These are phyloP conservation scores for Helostoma temminkii DNA, from an alignment of 2,797 vertebrate genomes.

Conservation along the genomic window DNA sequence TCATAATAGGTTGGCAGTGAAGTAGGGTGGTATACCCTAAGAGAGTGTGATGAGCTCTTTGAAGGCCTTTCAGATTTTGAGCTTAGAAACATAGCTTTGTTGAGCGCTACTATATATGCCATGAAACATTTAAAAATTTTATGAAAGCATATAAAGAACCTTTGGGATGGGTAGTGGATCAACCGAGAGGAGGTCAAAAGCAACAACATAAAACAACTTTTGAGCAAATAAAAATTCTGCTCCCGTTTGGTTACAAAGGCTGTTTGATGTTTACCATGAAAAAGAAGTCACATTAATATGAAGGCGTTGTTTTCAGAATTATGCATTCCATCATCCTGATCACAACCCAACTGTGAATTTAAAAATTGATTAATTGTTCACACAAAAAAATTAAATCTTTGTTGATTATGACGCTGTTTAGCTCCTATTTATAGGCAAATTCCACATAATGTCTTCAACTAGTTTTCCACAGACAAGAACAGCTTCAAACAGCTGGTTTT, in stretches of 20 bases:
- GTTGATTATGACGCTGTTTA: no score
- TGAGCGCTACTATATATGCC: conserved; percentile 26
- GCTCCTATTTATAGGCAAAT: no score
- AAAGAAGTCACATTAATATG: conserved; percentile 56
- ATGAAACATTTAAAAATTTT: conserved; percentile 30
- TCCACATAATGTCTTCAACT: conserved; percentile 34
- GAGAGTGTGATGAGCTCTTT: conserved; percentile 53
- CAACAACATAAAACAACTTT: conserved; percentile 63
- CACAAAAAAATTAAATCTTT: conserved; percentile 1
- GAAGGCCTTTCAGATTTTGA: conserved; percentile 39
- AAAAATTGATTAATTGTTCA: conserved; percentile 22
- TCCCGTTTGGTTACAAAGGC: conserved; percentile 64
- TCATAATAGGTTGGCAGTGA: conserved; percentile 38
- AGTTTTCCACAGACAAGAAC: conserved; percentile 32
- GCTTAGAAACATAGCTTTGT: conserved; percentile 25
- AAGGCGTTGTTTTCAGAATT: conserved; percentile 57
- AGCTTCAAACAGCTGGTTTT: conserved; percentile 52
- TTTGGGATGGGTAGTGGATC: conserved; percentile 22
- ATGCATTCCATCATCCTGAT: conserved; percentile 54
- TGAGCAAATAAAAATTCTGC: conserved; percentile 48
- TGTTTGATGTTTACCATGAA: conserved; percentile 73
- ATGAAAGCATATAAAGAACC: conserved; percentile 40
- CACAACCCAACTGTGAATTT: conserved; percentile 28
- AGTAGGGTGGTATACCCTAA: conserved; percentile 20
- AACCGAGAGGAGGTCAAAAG: conserved; percentile 55